Evolutionary conservation across 2,888 invertebrate genomes (phyloP), one percentile per base, ranked within the genome.

Genomic region (Orchestes rusci): DNA sequence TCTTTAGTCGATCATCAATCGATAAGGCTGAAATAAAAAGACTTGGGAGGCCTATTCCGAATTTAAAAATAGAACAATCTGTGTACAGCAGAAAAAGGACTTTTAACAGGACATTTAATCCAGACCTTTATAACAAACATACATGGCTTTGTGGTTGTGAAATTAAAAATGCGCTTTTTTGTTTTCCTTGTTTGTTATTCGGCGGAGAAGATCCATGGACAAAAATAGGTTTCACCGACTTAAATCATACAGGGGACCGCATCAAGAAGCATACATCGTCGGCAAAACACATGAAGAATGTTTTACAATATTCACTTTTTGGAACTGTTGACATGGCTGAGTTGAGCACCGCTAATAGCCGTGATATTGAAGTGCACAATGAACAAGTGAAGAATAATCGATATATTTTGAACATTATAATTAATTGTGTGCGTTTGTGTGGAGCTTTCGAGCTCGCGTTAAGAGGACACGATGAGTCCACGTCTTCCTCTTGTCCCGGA

Each of bases 391-490:
- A 36, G 13, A 48, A 50, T 19, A 48, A 50, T 43, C 34, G 50
- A 20, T 39, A 50, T 31, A 33, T 36, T 36, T 36, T 8, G 20
- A 34, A 13, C n/a, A 17, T 8, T 19, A 36, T 36, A 18, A 18
- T 19, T 12, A 36, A 4, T 36, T 19, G 17, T 19, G n/a, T 16
- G 7, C 10, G 20, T 10, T 36, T 36, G 4, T 18, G 19, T n/a
- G 36, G 36, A n/a, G 20, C 16, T 13, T 38, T 27, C 16, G 38
- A 30, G 12, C 12, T 30, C 3, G 43, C 43, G 3, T 16, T 47
- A 15, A 27, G 32, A 18, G 43, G 47, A 12, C 58, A 60, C 45
- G 56, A 59, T 49, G 61, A 61, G 54, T 51, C 39, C 13, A 50
- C 48, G 20, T 27, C 30, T 13, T 55, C 56, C 12, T 36, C 40